Conservation (phyloP, 1,140 invertebrate species). For the Gonioctena quinquepunctata region DNA sequence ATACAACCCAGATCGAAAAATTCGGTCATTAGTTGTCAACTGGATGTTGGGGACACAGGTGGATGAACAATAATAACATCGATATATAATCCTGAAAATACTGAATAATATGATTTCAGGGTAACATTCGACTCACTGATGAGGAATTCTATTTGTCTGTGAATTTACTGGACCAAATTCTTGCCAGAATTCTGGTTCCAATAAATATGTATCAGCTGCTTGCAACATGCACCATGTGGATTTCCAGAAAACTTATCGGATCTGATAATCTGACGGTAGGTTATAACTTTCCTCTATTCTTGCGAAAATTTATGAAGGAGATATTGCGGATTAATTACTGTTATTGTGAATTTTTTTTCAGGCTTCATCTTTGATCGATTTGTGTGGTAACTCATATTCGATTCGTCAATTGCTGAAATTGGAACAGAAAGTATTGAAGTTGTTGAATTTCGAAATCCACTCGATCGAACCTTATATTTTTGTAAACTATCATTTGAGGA, state of each 20-base stretch:
- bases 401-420: neutral
- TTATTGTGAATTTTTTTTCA: neutral
- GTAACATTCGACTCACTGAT: neutral
- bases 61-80: too few relatives aligned
- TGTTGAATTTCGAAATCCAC: conserved; percentile 3
- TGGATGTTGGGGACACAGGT: conserved; percentile 4
- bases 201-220: conserved; percentile 12
- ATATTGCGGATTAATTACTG: too few relatives aligned
- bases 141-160: neutral
- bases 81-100: too few relatives aligned
- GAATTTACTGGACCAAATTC: neutral
- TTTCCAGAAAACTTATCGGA: conserved; percentile 3
- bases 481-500: neutral
- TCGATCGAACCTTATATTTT: neutral
- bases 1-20: neutral
- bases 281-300: too few relatives aligned
- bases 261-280: neutral
- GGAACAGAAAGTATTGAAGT: conserved; percentile 2
- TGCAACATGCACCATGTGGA: neutral
- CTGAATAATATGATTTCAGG: too few relatives aligned
- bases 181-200: neutral
- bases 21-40: neutral
- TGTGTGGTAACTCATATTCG: neutral
- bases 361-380: neutral
- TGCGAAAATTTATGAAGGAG: too few relatives aligned